A percentile compares a stretch with the other conserved stretches of the same genome.
These are phyloP conservation scores for Gonatopus flavifemur DNA, from an alignment of 1,140 invertebrate species.

Conservation along the genomic window DNA sequence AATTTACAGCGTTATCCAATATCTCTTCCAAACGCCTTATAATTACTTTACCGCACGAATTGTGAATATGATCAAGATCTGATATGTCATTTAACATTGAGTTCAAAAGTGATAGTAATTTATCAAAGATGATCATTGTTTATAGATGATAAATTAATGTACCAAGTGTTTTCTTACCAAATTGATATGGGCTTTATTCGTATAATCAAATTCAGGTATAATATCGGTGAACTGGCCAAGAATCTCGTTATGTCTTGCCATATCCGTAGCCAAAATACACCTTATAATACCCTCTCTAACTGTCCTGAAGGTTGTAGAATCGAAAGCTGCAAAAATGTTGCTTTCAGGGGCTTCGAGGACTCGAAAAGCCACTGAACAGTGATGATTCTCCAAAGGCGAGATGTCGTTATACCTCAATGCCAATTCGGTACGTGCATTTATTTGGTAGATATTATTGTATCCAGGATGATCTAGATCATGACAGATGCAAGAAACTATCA, in stretches of 20 bases:
- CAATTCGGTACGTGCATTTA: slow-evolving; percentile 83
- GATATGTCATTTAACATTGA: neutral
- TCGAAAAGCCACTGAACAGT: slow-evolving; percentile 84
- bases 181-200: slow-evolving; percentile 76
- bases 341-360: slow-evolving; percentile 76
- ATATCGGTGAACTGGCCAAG: slow-evolving; percentile 74
- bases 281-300: slow-evolving; percentile 81
- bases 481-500: slow-evolving; percentile 83
- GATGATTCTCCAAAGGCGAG: slow-evolving; percentile 86
- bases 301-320: slow-evolving; percentile 62
- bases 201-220: slow-evolving; percentile 72
- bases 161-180: slow-evolving; percentile 72
- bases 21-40: too few relatives aligned
- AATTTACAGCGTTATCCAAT: too few relatives aligned
- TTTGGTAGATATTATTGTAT: slow-evolving; percentile 88
- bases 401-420: slow-evolving; percentile 88
- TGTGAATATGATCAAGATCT: neutral
- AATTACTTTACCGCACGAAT: too few relatives aligned
- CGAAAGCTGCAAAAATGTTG: slow-evolving; percentile 75
- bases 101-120: too few relatives aligned
- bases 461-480: slow-evolving; percentile 93
- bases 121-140: too few relatives aligned
- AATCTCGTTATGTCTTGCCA: slow-evolving; percentile 87
- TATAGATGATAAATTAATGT: too few relatives aligned
- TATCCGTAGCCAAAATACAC: slow-evolving; percentile 84